Evolutionary conservation across 2,888 invertebrate genomes (phyloP).

Genomic region (Phanerotoma sp.): DNA sequence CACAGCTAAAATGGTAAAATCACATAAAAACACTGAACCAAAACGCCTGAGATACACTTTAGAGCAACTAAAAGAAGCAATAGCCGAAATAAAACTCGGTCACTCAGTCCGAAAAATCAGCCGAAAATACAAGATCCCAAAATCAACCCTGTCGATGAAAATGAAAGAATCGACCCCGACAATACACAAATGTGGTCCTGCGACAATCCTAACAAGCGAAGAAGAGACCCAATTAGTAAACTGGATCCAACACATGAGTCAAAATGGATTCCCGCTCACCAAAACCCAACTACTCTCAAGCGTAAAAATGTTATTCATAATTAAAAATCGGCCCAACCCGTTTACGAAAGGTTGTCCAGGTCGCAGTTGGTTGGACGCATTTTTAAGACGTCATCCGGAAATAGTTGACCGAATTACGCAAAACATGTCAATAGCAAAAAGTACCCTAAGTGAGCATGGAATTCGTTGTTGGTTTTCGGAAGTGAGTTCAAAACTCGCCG

Average conservation of each 20-base stretch:
- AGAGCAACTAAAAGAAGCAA: conserved; percentile 6
- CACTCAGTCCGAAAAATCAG: not conserved
- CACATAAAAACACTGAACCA: not conserved
- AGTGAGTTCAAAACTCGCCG: conserved; percentile 37
- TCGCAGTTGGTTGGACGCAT: conserved; percentile 38
- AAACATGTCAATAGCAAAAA: conserved; percentile 7
- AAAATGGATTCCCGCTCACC: conserved; percentile 36
- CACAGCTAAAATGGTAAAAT: conserved; percentile 9
- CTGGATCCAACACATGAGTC: conserved; percentile 33
- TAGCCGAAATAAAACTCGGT: conserved; percentile 5
- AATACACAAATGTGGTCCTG: not conserved
- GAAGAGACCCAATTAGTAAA: conserved; percentile 25
- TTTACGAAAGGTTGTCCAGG: conserved; percentile 40
- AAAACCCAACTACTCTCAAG: conserved; percentile 31
- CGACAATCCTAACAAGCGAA: conserved; percentile 5
- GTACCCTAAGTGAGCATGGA: not conserved
- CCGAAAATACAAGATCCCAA: conserved; percentile 24
- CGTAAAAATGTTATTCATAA: conserved; percentile 28
- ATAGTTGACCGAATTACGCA: conserved; percentile 12
- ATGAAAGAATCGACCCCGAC: conserved; percentile 19
- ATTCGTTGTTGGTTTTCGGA: conserved; percentile 39
- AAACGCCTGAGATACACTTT: conserved; percentile 1
- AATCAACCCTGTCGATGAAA: conserved; percentile 30
- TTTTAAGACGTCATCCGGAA: conserved; percentile 37
- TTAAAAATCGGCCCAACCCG: conserved; percentile 21